Evolutionary conservation across 2,888 invertebrate genomes (phyloP).

Genomic region (Octonoba sinensis): DNA sequence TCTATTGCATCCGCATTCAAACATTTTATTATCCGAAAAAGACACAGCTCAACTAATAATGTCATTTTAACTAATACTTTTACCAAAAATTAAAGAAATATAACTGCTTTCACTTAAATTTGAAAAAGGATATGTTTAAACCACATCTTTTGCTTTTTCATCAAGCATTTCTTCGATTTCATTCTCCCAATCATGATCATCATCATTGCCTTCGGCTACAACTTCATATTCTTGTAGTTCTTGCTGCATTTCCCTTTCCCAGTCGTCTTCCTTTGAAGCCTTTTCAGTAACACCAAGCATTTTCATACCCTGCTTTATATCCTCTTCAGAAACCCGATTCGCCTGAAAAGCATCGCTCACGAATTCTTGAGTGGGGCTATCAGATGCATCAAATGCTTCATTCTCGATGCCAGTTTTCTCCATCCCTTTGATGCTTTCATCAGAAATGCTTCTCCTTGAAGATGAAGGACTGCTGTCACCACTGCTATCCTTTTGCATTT

Average conservation of each 20-base stretch:
- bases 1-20: too few species aligned
- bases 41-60: too few species aligned
- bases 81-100: neutral
- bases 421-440: conserved; percentile 66
- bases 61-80: too few species aligned
- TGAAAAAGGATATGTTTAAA: conserved; percentile 19
- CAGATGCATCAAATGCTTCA: conserved; percentile 64
- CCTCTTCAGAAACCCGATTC: conserved; percentile 74
- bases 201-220: conserved; percentile 74
- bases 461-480: conserved; percentile 47
- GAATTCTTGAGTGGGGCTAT: conserved; percentile 77
- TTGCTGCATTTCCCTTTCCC: conserved; percentile 95
- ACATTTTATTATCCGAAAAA: too few species aligned
- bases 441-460: conserved; percentile 61
- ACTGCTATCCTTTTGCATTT: conserved; percentile 71
- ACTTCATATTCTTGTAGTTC: conserved; percentile 96
- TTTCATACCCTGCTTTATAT: conserved; percentile 82
- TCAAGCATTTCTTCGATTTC: conserved; percentile 78
- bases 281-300: conserved; percentile 78
- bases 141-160: conserved; percentile 46
- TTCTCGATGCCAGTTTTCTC: conserved; percentile 45
- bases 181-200: conserved; percentile 77
- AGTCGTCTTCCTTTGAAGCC: conserved; percentile 54
- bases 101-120: neutral
- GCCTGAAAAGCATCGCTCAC: conserved; percentile 81